These are phyloP conservation scores for Epinotia nisella DNA, from an alignment of 2,888 invertebrate species.

Conservation along the genomic window DNA sequence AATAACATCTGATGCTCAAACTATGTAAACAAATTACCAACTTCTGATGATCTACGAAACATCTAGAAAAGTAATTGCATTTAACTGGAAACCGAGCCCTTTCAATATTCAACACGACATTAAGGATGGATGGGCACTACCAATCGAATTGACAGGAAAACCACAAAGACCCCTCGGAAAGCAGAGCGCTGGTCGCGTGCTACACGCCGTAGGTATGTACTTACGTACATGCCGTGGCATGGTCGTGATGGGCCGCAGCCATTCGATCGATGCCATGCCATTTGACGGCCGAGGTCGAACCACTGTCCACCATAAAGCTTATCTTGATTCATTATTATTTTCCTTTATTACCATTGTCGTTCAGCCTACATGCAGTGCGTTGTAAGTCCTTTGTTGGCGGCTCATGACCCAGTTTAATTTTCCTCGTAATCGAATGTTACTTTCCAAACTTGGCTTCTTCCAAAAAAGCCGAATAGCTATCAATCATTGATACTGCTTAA, in stretches of 20 bases:
- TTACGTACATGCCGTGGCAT: slow-evolving; percentile 28
- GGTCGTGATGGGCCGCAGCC: slow-evolving; percentile 67
- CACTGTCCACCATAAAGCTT: slow-evolving; percentile 78
- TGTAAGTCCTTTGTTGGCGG: slow-evolving; percentile 66
- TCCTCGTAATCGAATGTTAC: slow-evolving; percentile 71
- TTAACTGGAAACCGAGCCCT: slow-evolving; percentile 7
- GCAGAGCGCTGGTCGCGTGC: slow-evolving; percentile 64
- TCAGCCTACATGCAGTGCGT: slow-evolving; percentile 67
- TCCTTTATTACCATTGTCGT: slow-evolving; percentile 67
- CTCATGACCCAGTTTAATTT: slow-evolving; percentile 78
- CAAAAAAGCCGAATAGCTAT: slow-evolving; percentile 60
- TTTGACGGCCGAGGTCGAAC: slow-evolving; percentile 83
- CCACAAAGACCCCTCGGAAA: slow-evolving; percentile 42
- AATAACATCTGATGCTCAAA: slow-evolving; percentile 26
- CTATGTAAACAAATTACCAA: not conserved
- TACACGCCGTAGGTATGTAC: slow-evolving; percentile 46
- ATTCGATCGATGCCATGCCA: slow-evolving; percentile 75
- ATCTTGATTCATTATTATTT: slow-evolving; percentile 80
- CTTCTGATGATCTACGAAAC: not conserved
- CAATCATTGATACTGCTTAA: slow-evolving; percentile 40
- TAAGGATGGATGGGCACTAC: slow-evolving; percentile 33
- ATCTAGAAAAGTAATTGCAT: not conserved
- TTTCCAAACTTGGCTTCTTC: slow-evolving; percentile 58
- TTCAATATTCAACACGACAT: slow-evolving; percentile 33
- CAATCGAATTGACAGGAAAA: slow-evolving; percentile 42